Evolutionary conservation across 2,797 vertebrate genomes (phyloP).

Genomic region (Oreortyx pictus): DNA sequence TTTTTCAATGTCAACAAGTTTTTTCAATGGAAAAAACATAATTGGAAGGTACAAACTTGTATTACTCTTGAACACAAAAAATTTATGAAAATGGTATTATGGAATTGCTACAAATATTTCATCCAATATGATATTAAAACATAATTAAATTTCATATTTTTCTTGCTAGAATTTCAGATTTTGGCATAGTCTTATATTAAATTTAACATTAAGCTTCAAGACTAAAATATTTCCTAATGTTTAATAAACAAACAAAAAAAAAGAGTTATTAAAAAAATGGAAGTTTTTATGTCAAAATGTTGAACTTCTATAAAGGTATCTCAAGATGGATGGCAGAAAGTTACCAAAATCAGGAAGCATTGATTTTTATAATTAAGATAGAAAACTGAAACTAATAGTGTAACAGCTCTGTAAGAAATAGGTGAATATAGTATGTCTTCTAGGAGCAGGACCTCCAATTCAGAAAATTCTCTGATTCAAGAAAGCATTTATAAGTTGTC

Average conservation of each 20-base stretch:
- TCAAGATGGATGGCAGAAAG: not conserved
- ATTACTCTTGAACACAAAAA: not conserved
- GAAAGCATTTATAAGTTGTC: not conserved
- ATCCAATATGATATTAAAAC: not conserved
- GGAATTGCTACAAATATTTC: not conserved
- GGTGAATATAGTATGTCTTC: not conserved
- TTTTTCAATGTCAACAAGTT: not conserved
- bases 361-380: not conserved
- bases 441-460: not conserved
- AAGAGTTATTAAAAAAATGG: not conserved
- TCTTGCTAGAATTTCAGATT: fast-evolving
- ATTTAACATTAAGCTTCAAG: not conserved
- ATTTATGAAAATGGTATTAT: not conserved
- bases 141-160: not conserved
- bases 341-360: not conserved
- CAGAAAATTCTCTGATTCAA: not conserved
- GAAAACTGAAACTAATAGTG: not conserved
- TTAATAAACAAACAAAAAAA: not conserved
- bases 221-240: not conserved
- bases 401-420: not conserved
- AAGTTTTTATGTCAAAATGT: not conserved
- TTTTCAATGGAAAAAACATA: not conserved
- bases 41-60: not conserved
- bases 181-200: not conserved
- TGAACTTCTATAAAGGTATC: not conserved